phyloP scores from a whole-genome alignment of 2,113 vertebrate genomes.

The Microcebus murinus region DNA sequence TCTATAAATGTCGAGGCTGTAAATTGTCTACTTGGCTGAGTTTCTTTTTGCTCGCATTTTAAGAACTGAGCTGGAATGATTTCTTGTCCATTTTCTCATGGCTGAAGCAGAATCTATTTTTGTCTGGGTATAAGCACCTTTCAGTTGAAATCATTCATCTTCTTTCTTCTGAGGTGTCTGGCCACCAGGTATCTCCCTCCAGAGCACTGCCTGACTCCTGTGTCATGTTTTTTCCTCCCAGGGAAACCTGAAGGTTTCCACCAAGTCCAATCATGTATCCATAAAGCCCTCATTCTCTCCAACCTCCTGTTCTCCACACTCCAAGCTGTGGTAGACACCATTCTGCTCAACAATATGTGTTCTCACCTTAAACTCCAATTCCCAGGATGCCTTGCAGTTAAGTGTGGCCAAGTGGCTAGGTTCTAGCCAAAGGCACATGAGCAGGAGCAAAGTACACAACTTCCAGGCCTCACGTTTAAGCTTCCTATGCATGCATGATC shows the following conservation, averaged over 20 bases:
- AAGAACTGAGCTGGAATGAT: not conserved
- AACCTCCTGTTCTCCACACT: not conserved
- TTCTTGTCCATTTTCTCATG: not conserved
- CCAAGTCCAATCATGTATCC: not conserved
- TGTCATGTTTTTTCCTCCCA: not conserved
- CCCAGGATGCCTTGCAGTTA: not conserved
- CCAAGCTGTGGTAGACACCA: not conserved
- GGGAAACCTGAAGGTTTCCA: not conserved
- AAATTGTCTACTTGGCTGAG: not conserved
- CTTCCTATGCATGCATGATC: not conserved
- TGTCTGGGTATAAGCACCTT: not conserved
- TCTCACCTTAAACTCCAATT: not conserved
- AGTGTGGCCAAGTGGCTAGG: not conserved
- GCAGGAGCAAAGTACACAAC: not conserved
- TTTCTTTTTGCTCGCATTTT: conserved; percentile 33
- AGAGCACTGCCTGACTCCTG: not conserved
- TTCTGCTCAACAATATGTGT: not conserved
- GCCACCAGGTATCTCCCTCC: not conserved
- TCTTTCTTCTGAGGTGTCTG: not conserved
- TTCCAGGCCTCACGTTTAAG: not conserved
- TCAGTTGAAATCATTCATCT: not conserved
- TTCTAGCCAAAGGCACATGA: conserved; percentile 6
- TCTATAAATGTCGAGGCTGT: not conserved
- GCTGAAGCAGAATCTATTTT: not conserved
- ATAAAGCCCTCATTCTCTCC: not conserved